phyloP scores from a whole-genome alignment of 2,888 invertebrate genomes.

The Bellardia pandia region DNA sequence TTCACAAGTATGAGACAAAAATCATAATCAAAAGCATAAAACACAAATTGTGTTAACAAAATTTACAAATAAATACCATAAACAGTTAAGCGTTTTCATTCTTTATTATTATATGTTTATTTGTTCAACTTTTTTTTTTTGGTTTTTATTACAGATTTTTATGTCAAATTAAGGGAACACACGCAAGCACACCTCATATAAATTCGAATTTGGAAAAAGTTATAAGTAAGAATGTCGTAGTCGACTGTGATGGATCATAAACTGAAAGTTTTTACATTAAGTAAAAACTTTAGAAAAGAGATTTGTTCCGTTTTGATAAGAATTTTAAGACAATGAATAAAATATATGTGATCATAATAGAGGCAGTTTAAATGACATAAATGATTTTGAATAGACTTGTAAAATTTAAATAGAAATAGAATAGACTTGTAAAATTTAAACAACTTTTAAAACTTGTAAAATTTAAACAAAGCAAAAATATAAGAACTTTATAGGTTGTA shows the following conservation, averaged over 20 bases:
- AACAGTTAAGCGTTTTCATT: constrained; percentile 14
- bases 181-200: neutral
- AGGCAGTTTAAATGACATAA: too few species aligned
- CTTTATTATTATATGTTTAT: constrained; percentile 28
- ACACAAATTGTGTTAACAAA: constrained; percentile 10
- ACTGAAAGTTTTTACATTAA: neutral
- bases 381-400: too few species aligned
- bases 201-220: neutral
- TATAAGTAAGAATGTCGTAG: neutral
- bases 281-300: neutral
- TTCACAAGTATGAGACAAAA: constrained; percentile 9
- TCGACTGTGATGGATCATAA: neutral
- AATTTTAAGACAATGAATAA: too few species aligned
- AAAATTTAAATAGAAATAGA: too few species aligned
- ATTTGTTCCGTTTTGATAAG: too few species aligned
- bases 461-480: too few species aligned
- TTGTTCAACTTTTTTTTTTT: neutral
- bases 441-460: too few species aligned
- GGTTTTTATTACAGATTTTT: constrained; percentile 53
- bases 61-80: neutral
- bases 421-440: too few species aligned
- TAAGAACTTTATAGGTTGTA: too few species aligned
- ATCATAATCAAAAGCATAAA: neutral
- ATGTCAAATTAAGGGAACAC: constrained; percentile 42
- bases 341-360: too few species aligned